Evolutionary conservation across 2,888 invertebrate species (phyloP).

Genomic region (Amphiduros pacificus): DNA sequence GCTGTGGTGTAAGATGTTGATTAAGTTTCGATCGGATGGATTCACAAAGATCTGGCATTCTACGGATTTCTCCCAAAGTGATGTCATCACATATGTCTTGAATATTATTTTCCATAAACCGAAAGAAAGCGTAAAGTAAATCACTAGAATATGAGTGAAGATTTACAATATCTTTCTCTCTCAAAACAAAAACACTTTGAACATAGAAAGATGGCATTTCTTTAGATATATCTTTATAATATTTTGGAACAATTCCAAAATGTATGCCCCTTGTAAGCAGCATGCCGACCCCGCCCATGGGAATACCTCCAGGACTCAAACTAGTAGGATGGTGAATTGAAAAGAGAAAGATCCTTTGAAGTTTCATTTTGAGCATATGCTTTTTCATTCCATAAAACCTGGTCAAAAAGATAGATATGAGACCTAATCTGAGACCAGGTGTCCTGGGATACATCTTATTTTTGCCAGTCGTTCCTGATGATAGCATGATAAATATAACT

Average conservation of each 20-base stretch:
- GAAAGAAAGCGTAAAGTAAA: neutral
- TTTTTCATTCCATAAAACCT: neutral
- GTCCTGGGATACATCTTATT: conserved; percentile 1
- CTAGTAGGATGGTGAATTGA: neutral
- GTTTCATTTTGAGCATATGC: neutral
- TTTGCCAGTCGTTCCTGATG: neutral
- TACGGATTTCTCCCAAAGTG: neutral
- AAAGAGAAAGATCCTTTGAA: neutral
- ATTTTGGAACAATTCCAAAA: neutral
- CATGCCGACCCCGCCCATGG: neutral
- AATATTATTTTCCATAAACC: neutral
- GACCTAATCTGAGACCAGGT: neutral
- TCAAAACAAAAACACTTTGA: neutral
- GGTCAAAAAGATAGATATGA: neutral
- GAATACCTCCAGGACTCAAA: neutral
- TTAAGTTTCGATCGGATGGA: neutral
- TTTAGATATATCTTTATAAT: neutral
- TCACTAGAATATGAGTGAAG: neutral
- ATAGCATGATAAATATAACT: neutral
- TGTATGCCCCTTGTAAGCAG: neutral
- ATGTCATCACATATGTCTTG: neutral
- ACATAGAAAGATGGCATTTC: neutral
- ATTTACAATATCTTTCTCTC: neutral
- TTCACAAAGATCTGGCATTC: neutral
- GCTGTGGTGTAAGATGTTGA: neutral